Conservation (phyloP, 2,113 vertebrate genomes). For the Nettapus auritus region DNA sequence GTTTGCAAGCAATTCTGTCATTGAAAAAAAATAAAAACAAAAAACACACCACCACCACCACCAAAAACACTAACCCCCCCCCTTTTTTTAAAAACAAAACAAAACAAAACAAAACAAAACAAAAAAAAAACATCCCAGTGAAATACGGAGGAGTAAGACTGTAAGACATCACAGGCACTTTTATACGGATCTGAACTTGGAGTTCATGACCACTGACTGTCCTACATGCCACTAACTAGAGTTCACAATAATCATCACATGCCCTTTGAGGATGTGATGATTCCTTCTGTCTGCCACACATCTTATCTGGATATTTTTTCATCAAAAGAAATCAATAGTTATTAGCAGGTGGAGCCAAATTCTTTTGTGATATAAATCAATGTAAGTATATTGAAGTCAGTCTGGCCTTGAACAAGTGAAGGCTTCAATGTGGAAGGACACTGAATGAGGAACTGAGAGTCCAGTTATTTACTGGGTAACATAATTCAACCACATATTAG, state of each 20-base stretch:
- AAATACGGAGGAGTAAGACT: background rate
- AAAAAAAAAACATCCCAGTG: background rate
- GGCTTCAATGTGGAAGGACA: background rate
- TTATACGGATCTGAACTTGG: background rate
- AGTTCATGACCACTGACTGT: background rate
- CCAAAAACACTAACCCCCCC: too few species aligned
- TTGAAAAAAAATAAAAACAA: background rate
- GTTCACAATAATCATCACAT: fast-evolving
- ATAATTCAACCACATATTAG: background rate
- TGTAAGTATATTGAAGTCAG: background rate
- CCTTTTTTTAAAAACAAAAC: too few species aligned
- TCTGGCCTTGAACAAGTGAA: background rate
- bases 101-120: too few species aligned
- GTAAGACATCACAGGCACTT: background rate
- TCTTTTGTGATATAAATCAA: background rate
- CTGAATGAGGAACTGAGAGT: background rate
- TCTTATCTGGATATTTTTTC: background rate
- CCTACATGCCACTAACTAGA: fast-evolving
- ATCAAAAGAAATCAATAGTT: fast-evolving
- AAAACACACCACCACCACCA: background rate
- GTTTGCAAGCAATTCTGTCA: background rate
- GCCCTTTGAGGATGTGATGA: too few species aligned
- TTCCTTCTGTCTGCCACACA: background rate
- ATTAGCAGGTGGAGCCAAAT: background rate
- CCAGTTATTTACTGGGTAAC: background rate